Evolutionary conservation across 2,888 invertebrate species (phyloP), one percentile per base, ranked within the genome.

Genomic region (Leptopilina myrica): DNA sequence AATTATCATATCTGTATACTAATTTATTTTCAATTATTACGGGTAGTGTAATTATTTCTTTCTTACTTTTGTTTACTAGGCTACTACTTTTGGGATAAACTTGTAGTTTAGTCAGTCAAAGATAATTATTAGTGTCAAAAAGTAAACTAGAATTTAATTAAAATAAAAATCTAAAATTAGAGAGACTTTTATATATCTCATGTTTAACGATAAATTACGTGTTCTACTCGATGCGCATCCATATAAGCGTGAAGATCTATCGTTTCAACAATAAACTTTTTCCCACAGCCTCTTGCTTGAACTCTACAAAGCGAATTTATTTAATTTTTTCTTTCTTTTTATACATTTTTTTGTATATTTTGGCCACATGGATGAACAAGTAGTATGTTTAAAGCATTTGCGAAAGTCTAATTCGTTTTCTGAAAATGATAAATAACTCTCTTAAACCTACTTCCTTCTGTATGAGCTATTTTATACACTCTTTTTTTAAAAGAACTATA

Each of bases 191-290:
- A 67, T 67, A n/a, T 67, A 67, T 67, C 67, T 49, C 67, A 67
- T 15, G 67, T 73, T 56, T 73, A 73, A 73, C 53, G 56, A 73
- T 69, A 49, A 49, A 14, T 56, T 56, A 56, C 14, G 49, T 73
- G 73, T 73, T 73, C 73, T 56, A 73, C 73, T 73, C 73, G 6
- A 73, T 73, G 73, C 73, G n/a, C 73, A 56, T 56, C 56, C 73
- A 73, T 73, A 73, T 73, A 56, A 73, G 73, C 73, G n/a, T 73
- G 26, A 73, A 73, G 12, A 73, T 56, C 73, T 56, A 73, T 73
- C 73, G 73, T n/a, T 49, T 56, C 56, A 73, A 73, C 73, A 73
- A 73, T 73, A 73, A 73, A 73, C 73, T n/a, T 56, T 73, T 73
- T 73, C 73, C 73, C 73, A 73, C 73, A 73, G 73, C 73, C 73